Percentiles rank a stretch among this genome's conserved stretches.
These are phyloP conservation scores for Antennarius striatus DNA, from an alignment of 2,113 vertebrate species.

Conservation along the genomic window DNA sequence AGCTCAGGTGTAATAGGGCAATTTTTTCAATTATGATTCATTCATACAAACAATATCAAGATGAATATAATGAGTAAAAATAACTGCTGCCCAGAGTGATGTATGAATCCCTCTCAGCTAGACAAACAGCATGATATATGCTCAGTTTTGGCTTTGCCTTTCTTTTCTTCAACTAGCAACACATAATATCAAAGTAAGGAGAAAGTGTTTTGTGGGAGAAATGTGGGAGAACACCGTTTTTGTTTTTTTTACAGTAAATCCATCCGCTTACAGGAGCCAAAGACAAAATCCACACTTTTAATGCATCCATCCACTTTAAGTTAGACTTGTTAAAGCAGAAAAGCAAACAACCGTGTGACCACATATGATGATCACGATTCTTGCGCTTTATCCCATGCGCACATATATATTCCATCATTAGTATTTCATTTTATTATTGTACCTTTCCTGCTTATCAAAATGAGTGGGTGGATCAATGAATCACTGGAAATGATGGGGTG, in stretches of 20 bases:
- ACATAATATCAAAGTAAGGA: conserved; percentile 7
- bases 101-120: not conserved
- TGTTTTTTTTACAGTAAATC: not conserved
- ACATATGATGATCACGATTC: not conserved
- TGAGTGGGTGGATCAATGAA: not conserved
- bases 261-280: not conserved
- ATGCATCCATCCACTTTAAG: not conserved
- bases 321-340: not conserved
- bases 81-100: conserved; percentile 1
- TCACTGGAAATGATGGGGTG: not conserved
- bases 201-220: conserved; percentile 13
- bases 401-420: no score
- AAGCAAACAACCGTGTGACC: not conserved
- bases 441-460: no score
- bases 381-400: not conserved
- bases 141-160: conserved; percentile 10
- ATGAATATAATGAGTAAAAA: conserved; percentile 7
- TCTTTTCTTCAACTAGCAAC: not conserved
- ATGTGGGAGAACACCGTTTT: not conserved
- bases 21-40: not conserved
- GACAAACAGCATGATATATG: conserved; percentile 1
- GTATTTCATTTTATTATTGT: no score
- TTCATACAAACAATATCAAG: not conserved
- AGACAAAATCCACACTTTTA: conserved; percentile 14
- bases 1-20: not conserved